phyloP scores from a whole-genome alignment of 1,140 invertebrate genomes.

The Drosophila navojoa region DNA sequence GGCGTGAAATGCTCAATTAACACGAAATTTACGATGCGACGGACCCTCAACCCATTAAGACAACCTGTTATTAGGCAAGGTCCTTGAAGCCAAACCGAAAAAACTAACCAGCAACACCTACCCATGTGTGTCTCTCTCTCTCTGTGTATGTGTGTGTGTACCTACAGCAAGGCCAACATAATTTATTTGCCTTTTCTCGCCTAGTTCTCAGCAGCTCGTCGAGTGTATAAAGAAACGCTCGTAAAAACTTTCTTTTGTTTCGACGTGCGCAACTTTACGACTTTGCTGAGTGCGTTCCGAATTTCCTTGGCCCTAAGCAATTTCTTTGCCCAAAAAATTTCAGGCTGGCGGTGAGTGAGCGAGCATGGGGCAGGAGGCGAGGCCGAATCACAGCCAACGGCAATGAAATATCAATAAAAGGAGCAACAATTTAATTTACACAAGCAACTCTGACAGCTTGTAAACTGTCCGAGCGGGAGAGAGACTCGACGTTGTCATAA shows the following conservation, averaged over 20 bases:
- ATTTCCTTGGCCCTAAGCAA: constrained; percentile 18
- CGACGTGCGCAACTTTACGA: constrained; percentile 75
- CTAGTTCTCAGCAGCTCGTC: constrained; percentile 18
- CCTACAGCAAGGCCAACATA: constrained; percentile 57
- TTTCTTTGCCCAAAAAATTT: constrained; percentile 29
- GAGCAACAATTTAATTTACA: constrained; percentile 82
- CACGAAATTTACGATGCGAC: constrained; percentile 63
- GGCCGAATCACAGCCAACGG: constrained; percentile 56
- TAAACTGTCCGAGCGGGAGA: constrained; percentile 25
- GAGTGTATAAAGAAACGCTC: constrained; percentile 47
- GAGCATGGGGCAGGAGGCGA: neutral
- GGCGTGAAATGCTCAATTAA: constrained; percentile 77
- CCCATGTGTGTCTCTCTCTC: neutral
- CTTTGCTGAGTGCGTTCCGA: constrained; percentile 63
- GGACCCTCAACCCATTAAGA: constrained; percentile 54
- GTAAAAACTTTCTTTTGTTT: constrained; percentile 81
- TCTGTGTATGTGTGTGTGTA: constrained; percentile 4
- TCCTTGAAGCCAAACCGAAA: constrained; percentile 54
- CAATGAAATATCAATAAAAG: constrained; percentile 80
- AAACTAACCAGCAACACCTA: constrained; percentile 7
- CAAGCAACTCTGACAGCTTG: constrained; percentile 74
- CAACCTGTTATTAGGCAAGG: constrained; percentile 70
- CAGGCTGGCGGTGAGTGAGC: neutral
- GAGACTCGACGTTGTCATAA: constrained; percentile 46
- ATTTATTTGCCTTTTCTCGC: constrained; percentile 58